Conservation (phyloP, 2,888 invertebrate genomes). For the Andrena fulva region DNA sequence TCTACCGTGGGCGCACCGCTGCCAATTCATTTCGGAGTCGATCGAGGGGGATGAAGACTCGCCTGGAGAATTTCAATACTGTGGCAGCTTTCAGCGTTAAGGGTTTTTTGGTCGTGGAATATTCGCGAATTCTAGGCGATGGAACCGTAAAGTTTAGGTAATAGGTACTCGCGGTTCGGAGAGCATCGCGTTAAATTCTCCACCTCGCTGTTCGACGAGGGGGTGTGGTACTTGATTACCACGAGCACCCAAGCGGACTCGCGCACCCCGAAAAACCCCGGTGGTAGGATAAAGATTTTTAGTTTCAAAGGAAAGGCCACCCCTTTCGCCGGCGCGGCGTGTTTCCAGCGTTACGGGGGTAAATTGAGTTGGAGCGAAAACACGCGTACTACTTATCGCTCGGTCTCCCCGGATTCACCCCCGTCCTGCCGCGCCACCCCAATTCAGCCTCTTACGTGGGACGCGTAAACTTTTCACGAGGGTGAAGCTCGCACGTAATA, state of each 20-base stretch:
- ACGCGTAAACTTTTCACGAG: constrained; percentile 70
- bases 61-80: neutral
- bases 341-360: constrained; percentile 48
- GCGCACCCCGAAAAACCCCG: constrained; percentile 12
- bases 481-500: constrained; percentile 68
- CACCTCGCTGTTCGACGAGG: neutral
- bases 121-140: neutral
- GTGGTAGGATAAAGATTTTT: constrained; percentile 51
- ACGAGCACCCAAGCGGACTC: neutral
- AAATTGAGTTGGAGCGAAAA: constrained; percentile 61
- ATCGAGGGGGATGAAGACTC: neutral
- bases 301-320: constrained; percentile 52
- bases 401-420: constrained; percentile 46
- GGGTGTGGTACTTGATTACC: neutral
- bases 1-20: neutral
- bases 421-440: constrained; percentile 52
- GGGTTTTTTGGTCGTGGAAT: neutral
- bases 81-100: neutral
- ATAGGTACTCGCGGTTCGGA: neutral
- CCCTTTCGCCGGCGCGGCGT: constrained; percentile 36
- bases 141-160: neutral
- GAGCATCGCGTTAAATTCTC: neutral
- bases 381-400: constrained; percentile 58
- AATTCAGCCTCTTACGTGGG: constrained; percentile 52
- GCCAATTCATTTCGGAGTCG: neutral